These are phyloP conservation scores for Pleuronectes platessa DNA, from an alignment of 2,113 vertebrate species.

Conservation along the genomic window DNA sequence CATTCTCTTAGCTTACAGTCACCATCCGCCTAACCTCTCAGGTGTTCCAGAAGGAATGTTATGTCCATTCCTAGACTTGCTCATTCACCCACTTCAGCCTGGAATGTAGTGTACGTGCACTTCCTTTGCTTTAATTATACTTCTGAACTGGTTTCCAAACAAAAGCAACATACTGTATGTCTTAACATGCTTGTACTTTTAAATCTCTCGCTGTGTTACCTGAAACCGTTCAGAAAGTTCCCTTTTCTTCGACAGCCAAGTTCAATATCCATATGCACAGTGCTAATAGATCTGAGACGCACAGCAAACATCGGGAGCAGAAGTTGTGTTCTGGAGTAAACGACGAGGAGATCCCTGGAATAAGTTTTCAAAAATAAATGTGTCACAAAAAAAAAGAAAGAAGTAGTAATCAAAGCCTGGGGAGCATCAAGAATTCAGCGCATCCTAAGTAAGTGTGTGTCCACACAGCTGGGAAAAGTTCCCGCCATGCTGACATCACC, in stretches of 20 bases:
- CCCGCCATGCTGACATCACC: slow-evolving; percentile 80
- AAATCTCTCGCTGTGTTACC: slow-evolving; percentile 12
- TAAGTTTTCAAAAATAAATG: not conserved
- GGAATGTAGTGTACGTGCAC: slow-evolving; percentile 55
- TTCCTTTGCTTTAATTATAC: slow-evolving; percentile 31
- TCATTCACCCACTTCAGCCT: slow-evolving; percentile 52
- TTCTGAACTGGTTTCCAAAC: slow-evolving; percentile 6
- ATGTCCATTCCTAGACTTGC: slow-evolving; percentile 60
- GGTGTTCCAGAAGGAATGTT: slow-evolving; percentile 72
- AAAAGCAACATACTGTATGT: not conserved
- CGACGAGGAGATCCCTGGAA: not conserved
- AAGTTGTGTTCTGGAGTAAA: not conserved
- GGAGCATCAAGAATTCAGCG: slow-evolving; percentile 9
- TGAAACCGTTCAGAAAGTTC: slow-evolving; percentile 26
- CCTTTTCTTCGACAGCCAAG: slow-evolving; percentile 27
- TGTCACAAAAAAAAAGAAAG: not conserved
- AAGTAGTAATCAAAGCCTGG: not conserved
- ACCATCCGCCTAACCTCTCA: slow-evolving; percentile 71
- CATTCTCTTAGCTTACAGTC: slow-evolving; percentile 70
- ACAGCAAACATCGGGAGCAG: slow-evolving; percentile 28
- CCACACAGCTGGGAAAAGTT: slow-evolving; percentile 63
- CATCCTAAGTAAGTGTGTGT: slow-evolving; percentile 38
- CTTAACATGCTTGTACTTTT: slow-evolving; percentile 12
- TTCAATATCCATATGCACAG: slow-evolving; percentile 58
- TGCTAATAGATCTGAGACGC: slow-evolving; percentile 46